Percentiles rank a stretch among this genome's conserved stretches.
Evolutionary conservation across 2,888 invertebrate genomes (phyloP).

Genomic region (Heterodera filipjevi): DNA sequence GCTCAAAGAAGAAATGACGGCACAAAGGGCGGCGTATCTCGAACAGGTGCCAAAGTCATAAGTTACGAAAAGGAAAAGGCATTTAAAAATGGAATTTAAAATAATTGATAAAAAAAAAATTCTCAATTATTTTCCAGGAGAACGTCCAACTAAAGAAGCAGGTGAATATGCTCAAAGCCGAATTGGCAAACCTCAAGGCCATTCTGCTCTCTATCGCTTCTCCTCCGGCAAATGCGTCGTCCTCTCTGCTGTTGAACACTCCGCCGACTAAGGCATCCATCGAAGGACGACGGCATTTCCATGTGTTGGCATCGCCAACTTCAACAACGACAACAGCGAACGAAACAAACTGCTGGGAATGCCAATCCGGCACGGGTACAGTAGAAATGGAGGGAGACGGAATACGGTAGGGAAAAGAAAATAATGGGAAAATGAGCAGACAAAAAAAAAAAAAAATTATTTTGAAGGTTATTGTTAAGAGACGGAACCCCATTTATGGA

Average conservation of each 20-base stretch:
- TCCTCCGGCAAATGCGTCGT: neutral
- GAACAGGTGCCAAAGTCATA: slow-evolving; percentile 72
- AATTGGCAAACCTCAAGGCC: slow-evolving; percentile 69
- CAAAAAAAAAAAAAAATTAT: neutral
- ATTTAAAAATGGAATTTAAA: too few species aligned
- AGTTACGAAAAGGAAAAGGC: neutral
- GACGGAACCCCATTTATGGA: neutral
- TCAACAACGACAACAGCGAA: neutral
- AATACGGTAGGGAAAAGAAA: neutral
- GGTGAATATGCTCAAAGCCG: slow-evolving; percentile 74
- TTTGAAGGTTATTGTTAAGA: neutral
- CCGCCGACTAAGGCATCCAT: neutral
- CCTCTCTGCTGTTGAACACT: neutral
- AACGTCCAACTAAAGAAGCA: slow-evolving; percentile 68
- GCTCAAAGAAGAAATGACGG: slow-evolving; percentile 87
- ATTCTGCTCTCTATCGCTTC: neutral
- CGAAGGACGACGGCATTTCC: neutral
- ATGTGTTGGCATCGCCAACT: slow-evolving; percentile 10
- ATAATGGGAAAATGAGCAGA: too few species aligned
- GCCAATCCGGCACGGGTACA: neutral
- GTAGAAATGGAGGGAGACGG: neutral
- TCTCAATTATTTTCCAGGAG: too few species aligned
- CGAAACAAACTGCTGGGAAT: too few species aligned
- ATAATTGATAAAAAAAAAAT: too few species aligned
- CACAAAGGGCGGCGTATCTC: slow-evolving; percentile 81